Conservation (phyloP, 2,888 invertebrate species). For the Mythimna albipuncta region DNA sequence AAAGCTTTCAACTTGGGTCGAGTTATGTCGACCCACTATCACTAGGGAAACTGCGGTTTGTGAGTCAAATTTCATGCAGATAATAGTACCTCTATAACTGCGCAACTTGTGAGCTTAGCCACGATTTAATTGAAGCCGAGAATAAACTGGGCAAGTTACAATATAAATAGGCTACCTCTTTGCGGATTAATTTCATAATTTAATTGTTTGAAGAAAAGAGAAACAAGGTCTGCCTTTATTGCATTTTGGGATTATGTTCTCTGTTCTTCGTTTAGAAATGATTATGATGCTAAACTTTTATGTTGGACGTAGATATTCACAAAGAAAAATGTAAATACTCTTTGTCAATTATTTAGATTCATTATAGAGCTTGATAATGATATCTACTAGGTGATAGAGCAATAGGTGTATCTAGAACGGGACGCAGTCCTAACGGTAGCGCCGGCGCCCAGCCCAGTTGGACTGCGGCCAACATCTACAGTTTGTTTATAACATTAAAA, state of each 20-base stretch:
- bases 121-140: conserved; percentile 86
- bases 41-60: conserved; percentile 83
- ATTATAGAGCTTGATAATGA: conserved; percentile 62
- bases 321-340: too few species aligned
- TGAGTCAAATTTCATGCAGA: conserved; percentile 88
- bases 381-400: conserved; percentile 73
- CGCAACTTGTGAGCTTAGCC: conserved; percentile 83
- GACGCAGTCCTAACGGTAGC: conserved; percentile 76
- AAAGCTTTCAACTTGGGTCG: conserved; percentile 88
- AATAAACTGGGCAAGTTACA: conserved; percentile 76
- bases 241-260: conserved; percentile 53
- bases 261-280: conserved; percentile 27
- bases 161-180: conserved; percentile 71
- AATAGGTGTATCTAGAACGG: conserved; percentile 78
- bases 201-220: conserved; percentile 57
- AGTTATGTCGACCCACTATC: conserved; percentile 85
- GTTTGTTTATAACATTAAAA: conserved; percentile 88
- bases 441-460: conserved; percentile 87
- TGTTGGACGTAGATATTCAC: not conserved
- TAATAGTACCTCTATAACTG: conserved; percentile 85
- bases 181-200: conserved; percentile 68
- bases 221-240: conserved; percentile 52
- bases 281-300: conserved; percentile 10
- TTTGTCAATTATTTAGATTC: conserved; percentile 3
- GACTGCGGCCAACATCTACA: conserved; percentile 81